Base-by-base conservation (phyloP, 2,113 vertebrate species). In the Chauna torquata region DNA sequence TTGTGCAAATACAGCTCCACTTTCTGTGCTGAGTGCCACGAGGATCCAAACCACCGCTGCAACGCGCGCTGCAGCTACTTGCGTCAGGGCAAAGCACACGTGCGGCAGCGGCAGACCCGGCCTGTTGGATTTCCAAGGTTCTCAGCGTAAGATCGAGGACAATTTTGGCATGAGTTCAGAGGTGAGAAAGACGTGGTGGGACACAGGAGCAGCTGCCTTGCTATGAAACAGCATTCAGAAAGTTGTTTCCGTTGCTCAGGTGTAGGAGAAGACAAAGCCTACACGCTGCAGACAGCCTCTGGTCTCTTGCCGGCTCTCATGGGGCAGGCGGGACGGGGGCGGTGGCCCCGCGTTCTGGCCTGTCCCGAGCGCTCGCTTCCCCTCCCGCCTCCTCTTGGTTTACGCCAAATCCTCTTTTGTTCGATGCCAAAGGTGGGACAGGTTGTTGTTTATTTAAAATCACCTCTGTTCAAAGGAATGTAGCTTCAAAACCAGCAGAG, bases 51-150 rank as follows among this genome's bases (percentile, higher is more conserved):
- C 19, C 30, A 22, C 17, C 8, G n/a, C n/a, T 55, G 65, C 45
- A 34, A 25, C 1, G 6, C 36, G 4, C 3, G 7, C 25, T 44
- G 76, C 0, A 1, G 15, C 12, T 16, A 3, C 32, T 6, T 5
- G 59, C 5, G 28, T 17, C 38, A 47, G 34, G 38, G 45, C 18
- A n/a, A 76, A 49, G 69, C 20, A 69, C 13, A 6, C 1, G 16
- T 25, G 34, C 1, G 1, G 36, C n/a, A 55, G 15, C 2, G 3
- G 45, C 5, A 22, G 57, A 52, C 40, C 32, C 9, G 71, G 14
- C 36, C 25, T 16, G 42, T 15, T 34, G 64, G 36, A 12, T 20
- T 25, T 22, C 8, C n/a, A 47, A 55, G 55, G 54, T 55, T 55
- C 49, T 34, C 34, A 5, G 15, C 28, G 40, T 42, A 24, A 57